A percentile compares a stretch with the other conserved stretches of the same genome.
Conservation (phyloP, 2,113 vertebrate species). For the Peucedramus taeniatus region DNA sequence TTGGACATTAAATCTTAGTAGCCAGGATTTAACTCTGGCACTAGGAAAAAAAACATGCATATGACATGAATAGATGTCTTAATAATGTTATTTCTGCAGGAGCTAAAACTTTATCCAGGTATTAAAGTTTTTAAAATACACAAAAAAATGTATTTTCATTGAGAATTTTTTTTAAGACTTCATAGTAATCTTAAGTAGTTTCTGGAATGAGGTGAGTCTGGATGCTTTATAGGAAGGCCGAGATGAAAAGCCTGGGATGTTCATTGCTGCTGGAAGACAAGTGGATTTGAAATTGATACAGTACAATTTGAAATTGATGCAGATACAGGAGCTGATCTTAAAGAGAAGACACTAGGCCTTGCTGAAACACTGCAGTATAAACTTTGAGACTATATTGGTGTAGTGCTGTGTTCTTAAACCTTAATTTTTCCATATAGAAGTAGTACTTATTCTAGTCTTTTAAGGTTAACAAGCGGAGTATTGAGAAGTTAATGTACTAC, state of each 20-base stretch:
- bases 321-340: not conserved
- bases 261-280: not conserved
- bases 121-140: not conserved
- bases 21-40: not conserved
- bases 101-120: not conserved
- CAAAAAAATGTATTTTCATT: not conserved
- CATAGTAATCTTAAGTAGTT: not conserved
- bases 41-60: fast-evolving
- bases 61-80: not conserved
- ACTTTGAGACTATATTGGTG: not conserved
- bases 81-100: not conserved
- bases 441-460: not conserved
- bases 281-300: not conserved
- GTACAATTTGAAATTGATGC: not conserved
- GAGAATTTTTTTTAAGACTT: not conserved
- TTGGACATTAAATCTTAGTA: not conserved
- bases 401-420: not conserved
- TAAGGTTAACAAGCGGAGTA: not conserved
- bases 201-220: not conserved
- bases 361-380: not conserved
- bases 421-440: not conserved
- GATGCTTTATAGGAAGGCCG: not conserved
- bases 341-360: not conserved
- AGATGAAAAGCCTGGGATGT: not conserved
- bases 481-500: not conserved